Base-by-base conservation (phyloP, 2,113 vertebrate genomes). In the Orientallactaga bullata region DNA sequence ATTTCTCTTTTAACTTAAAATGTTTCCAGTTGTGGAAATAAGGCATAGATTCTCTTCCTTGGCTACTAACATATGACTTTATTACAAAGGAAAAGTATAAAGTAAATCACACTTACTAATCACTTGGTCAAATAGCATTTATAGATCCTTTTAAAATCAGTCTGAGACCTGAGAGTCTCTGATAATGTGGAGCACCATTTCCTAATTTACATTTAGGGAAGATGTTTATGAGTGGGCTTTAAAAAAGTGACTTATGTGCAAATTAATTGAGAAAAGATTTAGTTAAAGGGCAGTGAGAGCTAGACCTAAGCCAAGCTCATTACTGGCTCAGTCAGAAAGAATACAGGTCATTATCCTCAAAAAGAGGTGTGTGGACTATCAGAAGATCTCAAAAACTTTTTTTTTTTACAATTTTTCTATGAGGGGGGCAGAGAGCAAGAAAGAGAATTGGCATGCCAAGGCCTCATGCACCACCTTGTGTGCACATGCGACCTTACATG, bases 21-120 rank as follows among this genome's bases (percentile, higher is more conserved):
- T 82, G 5, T 85, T 91, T 91, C 82, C 87, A 91, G 78, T 65
- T 93, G 26, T 95, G 42, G 87, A 87, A 95, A 66, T 69, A 91
- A 92, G 28, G 74, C 69, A 95, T 35, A 69, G 21, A 85, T 88
- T 76, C 37, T 88, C 76, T 94, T 88, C 72, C 42, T 61, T 85
- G 73, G 39, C 32, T 24, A 35, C n/a, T 76, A 72, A 71, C n/a
- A 63, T 78, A 83, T 95, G 58, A 74, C 42, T 89, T 92, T 72
- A 72, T 68, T 90, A 28, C 51, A 85, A 72, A 86, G 15, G 37
- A 87, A 84, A 85, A 65, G 13, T 39, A 80, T 23, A 90, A 15
- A 89, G 63, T 61, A 94, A 55, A 20, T 61, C 55, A 55, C 7
- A 68, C 8, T 85, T 73, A 74, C n/a, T 93, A 66, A 78, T 92